These are phyloP conservation scores for Nasonia vitripennis DNA, from an alignment of 1,140 invertebrate genomes.

Conservation along the genomic window DNA sequence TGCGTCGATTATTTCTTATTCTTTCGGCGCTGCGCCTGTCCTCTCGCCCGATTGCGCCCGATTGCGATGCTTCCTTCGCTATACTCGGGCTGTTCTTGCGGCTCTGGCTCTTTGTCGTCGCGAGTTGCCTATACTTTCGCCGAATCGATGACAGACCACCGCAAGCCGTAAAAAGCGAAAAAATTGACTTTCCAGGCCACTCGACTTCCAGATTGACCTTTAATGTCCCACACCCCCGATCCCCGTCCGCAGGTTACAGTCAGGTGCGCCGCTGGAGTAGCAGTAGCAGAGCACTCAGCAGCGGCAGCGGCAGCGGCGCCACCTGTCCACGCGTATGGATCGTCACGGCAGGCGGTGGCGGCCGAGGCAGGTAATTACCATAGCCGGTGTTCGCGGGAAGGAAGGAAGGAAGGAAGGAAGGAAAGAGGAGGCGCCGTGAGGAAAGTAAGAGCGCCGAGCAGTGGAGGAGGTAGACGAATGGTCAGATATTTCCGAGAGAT, in stretches of 20 bases:
- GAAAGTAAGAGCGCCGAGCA: constrained; percentile 2
- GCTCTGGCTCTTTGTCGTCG: no score
- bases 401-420: constrained; percentile 49
- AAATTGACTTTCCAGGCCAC: not conserved
- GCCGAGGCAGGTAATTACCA: constrained; percentile 40
- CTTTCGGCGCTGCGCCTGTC: constrained; percentile 7
- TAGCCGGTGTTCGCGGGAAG: constrained; percentile 22
- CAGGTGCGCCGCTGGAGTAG: no score
- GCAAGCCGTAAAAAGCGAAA: no score
- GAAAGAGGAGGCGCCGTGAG: constrained; percentile 47
- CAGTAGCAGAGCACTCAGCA: no score
- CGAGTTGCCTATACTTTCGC: no score
- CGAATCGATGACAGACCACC: no score
- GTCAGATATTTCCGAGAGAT: constrained; percentile 39
- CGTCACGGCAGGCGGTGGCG: constrained; percentile 2
- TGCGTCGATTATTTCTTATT: constrained; percentile 47
- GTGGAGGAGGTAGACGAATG: constrained; percentile 45
- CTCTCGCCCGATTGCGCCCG: constrained; percentile 31
- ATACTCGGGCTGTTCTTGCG: no score
- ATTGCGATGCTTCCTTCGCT: constrained; percentile 5
- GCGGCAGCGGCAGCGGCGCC: not conserved
- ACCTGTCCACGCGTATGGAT: not conserved
- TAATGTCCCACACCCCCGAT: no score
- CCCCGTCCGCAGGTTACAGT: no score
- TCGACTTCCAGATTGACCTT: constrained; percentile 45